Conservation (phyloP, 2,113 vertebrate genomes). For the Dunckerocampus dactyliophorus region DNA sequence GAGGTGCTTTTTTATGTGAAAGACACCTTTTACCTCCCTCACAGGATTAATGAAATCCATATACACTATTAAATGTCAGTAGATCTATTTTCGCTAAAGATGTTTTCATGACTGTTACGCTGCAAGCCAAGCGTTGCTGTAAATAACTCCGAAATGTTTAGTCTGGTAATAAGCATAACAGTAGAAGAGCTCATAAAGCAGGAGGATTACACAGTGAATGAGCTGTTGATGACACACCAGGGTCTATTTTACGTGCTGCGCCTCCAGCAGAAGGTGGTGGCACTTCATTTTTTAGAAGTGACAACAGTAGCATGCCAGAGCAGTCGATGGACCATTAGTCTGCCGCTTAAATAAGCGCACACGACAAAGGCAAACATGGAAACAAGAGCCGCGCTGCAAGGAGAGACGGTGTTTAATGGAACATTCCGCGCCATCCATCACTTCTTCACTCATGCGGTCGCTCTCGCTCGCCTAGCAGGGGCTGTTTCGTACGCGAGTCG, state of each 20-base stretch:
- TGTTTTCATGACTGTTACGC: not conserved
- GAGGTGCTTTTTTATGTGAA: no score
- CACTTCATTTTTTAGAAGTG: no score
- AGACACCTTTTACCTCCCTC: no score
- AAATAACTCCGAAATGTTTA: conserved; percentile 12
- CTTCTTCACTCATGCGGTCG: not conserved
- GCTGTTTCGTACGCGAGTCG: not conserved
- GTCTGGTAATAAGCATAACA: not conserved
- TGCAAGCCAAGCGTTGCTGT: conserved; percentile 9
- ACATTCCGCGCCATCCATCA: not conserved
- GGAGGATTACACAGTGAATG: conserved; percentile 1
- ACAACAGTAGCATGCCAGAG: not conserved
- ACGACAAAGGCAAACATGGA: not conserved
- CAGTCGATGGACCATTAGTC: not conserved
- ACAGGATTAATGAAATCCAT: no score
- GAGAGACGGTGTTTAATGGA: not conserved
- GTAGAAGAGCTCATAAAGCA: not conserved
- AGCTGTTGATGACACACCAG: conserved; percentile 1
- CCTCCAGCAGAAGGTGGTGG: no score
- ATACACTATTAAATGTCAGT: no score
- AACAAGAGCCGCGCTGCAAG: not conserved
- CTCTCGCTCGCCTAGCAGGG: not conserved
- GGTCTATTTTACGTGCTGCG: not conserved
- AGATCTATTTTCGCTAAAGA: not conserved
- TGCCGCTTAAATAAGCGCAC: not conserved